Base-by-base conservation (phyloP, 2,888 invertebrate species). In the Caenorhabditis japonica region DNA sequence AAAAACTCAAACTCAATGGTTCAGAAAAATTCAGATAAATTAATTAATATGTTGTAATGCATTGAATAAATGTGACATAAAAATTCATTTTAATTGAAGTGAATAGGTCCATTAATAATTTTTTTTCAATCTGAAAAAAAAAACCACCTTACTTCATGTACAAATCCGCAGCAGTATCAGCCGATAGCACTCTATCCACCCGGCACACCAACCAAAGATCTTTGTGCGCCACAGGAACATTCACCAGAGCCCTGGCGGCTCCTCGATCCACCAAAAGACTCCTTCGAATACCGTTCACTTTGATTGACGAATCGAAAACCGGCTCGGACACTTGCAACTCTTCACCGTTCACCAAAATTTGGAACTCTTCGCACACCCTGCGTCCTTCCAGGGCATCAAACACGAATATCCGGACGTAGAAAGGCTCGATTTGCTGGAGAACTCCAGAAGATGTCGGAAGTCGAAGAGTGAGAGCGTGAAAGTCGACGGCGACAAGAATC, bases 361-460 rank as follows among this genome's bases (percentile, higher is more conserved):
- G 82, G 52, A 82, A 82, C 51, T 86, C 86, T 66, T 86, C 86
- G 2, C 82, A 82, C 0, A 85, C 41, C 10, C 86, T 62, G 12
- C 69, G 70, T 12, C 82, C 81, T 12, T 73, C 61, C 8, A 49
- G 27, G 5, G 93, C 93, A 90, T 97, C 97, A 89, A 94, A 97
- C 41, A 97, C 89, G 62, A 94, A 93, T 80, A 97, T 89, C 49
- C 93, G 92, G 19, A 95, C 93, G 87, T 93, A 93, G 89, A 97
- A 97, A 0, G 97, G 97, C 88, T 97, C 97, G 58, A 97, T 93
- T 90, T 91, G 77, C 46, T 77, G 69, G 0, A 46, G 23, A 8
- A 51, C 30, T 41, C 73, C 74, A 8, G 23, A 19, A 0, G 30
- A 23, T 5, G 55, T 55, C 7, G 79, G 66, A 2, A 79, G 58